phyloP scores from a whole-genome alignment of 2,797 vertebrate genomes.

The Trematomus bernacchii region DNA sequence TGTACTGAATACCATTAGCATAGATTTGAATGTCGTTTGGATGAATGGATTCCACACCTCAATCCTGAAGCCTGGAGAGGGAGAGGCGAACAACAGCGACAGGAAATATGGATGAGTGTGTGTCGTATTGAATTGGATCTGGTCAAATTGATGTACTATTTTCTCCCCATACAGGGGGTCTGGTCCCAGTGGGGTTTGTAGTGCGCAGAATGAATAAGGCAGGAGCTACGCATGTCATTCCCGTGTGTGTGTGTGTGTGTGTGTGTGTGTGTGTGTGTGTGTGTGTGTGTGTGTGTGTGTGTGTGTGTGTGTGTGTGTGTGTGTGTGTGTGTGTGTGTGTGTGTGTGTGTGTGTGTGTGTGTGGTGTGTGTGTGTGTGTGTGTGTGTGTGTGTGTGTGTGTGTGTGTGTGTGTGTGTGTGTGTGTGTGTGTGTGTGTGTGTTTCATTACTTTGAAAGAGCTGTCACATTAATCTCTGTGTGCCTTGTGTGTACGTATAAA shows the following conservation, averaged over 20 bases:
- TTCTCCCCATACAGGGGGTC: conserved; percentile 64
- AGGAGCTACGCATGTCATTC: conserved; percentile 29
- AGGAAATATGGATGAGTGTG: conserved; percentile 37
- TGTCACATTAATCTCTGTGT: conserved; percentile 20
- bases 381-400: no score
- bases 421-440: conserved; percentile 26
- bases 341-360: no score
- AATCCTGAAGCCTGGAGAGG: conserved; percentile 20
- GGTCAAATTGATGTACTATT: conserved; percentile 40
- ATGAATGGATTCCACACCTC: conserved; percentile 62
- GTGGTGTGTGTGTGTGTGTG: no score
- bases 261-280: no score
- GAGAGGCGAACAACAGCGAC: conserved; percentile 27
- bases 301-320: no score
- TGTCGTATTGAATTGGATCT: conserved; percentile 18
- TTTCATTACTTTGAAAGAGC: conserved; percentile 17
- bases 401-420: no score
- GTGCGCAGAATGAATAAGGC: conserved; percentile 62
- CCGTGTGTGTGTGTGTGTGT: conserved; percentile 18
- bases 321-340: no score
- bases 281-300: no score
- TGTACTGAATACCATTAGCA: conserved; percentile 70
- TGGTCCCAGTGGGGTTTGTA: conserved; percentile 47
- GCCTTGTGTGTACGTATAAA: background rate
- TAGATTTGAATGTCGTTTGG: conserved; percentile 70